Evolutionary conservation across 2,797 vertebrate genomes (phyloP).

Genomic region (Cossypha caffra): DNA sequence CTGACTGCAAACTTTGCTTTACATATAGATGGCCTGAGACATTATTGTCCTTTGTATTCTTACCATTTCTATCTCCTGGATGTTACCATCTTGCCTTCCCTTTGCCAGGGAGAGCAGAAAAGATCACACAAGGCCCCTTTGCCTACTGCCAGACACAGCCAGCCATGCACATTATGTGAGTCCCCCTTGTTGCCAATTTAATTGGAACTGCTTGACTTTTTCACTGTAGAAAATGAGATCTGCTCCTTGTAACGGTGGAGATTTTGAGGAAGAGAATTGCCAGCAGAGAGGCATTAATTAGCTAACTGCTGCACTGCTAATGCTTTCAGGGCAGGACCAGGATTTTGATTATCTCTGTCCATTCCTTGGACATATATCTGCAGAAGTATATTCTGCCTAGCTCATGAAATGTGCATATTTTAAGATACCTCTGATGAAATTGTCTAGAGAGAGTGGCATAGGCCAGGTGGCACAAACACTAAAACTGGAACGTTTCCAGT

Average conservation of each 20-base stretch:
- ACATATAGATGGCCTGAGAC: neutral
- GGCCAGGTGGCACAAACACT: neutral
- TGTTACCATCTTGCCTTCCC: neutral
- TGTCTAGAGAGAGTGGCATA: neutral
- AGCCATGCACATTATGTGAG: neutral
- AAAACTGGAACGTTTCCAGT: neutral
- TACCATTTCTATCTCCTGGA: neutral
- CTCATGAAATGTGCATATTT: neutral
- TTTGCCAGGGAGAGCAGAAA: fast-evolving
- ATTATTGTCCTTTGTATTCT: neutral
- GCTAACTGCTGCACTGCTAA: neutral
- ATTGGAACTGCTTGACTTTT: neutral
- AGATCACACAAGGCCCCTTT: neutral
- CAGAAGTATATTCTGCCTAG: neutral
- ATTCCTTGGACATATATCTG: neutral
- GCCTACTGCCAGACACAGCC: neutral
- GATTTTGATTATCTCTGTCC: neutral
- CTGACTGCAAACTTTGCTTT: neutral
- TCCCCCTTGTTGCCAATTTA: neutral
- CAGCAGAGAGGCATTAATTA: neutral
- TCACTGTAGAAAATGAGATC: neutral
- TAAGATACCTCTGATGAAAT: neutral
- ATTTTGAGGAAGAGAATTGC: neutral
- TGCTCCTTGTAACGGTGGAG: neutral
- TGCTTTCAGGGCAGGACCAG: neutral